Evolutionary conservation across 2,113 vertebrate species (phyloP).

Genomic region (Paedocypris sp.): DNA sequence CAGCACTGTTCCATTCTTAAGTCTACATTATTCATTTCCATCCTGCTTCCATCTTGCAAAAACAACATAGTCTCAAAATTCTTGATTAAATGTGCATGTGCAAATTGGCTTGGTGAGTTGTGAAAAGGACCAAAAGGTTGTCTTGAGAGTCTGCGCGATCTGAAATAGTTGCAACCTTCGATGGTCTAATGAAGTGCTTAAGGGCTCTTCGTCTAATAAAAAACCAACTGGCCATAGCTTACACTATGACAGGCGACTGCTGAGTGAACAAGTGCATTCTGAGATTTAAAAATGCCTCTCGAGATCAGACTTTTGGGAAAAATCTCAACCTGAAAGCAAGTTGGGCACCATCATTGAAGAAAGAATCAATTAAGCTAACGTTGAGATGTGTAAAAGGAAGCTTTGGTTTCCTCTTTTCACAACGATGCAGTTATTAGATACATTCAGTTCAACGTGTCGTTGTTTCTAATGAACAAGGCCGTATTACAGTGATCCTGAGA

Average conservation of each 20-base stretch:
- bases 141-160: no score
- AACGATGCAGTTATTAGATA: not conserved
- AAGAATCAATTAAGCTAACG: not conserved
- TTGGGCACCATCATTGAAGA: not conserved
- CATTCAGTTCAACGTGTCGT: not conserved
- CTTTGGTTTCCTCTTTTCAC: not conserved
- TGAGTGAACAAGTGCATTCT: not conserved
- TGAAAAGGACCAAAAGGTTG: no score
- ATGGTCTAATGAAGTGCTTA: no score
- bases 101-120: no score
- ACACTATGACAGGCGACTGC: conserved; percentile 4
- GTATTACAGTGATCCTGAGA: not conserved
- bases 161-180: no score
- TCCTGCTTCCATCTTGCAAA: no score
- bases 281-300: no score
- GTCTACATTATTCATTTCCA: no score
- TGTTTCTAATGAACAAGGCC: conserved; percentile 7
- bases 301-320: not conserved
- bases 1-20: no score
- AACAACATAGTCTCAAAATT: no score
- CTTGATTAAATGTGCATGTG: no score
- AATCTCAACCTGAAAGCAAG: not conserved
- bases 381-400: not conserved
- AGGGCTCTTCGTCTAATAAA: conserved; percentile 4
- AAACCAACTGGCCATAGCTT: not conserved